A percentile compares a stretch with the other conserved stretches of the same genome.
phyloP scores from a whole-genome alignment of 2,888 invertebrate species.

The Chrysopilus asiliformis region DNA sequence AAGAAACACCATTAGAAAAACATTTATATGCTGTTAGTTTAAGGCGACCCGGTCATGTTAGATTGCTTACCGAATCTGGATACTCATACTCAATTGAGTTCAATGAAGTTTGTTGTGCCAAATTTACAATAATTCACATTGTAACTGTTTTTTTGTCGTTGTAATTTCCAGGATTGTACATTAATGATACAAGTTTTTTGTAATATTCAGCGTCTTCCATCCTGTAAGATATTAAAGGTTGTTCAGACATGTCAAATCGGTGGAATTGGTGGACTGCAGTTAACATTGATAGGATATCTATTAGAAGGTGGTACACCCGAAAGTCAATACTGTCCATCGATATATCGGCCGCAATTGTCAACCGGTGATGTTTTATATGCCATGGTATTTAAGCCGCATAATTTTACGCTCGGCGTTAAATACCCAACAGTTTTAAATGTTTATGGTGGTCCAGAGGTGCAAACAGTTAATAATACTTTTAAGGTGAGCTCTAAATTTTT shows the following conservation, averaged over 20 bases:
- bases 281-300: constrained; percentile 57
- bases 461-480: constrained; percentile 90
- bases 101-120: constrained; percentile 44
- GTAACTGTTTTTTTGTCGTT: constrained; percentile 1
- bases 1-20: constrained; percentile 82
- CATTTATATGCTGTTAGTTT: constrained; percentile 80
- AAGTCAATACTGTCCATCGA: constrained; percentile 53
- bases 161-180: constrained; percentile 48
- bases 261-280: constrained; percentile 52
- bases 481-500: constrained; percentile 46
- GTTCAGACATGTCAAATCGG: constrained; percentile 46
- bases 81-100: constrained; percentile 75
- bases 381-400: constrained; percentile 79
- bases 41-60: constrained; percentile 53
- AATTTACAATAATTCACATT: neutral
- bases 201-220: constrained; percentile 66
- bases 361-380: constrained; percentile 65
- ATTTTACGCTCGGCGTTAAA: constrained; percentile 41
- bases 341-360: constrained; percentile 54
- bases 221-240: constrained; percentile 62
- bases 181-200: constrained; percentile 74
- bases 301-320: constrained; percentile 48
- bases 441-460: constrained; percentile 97
- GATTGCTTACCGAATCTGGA: constrained; percentile 67
- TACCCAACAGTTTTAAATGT: constrained; percentile 94